phyloP scores from a whole-genome alignment of 2,888 invertebrate genomes.

The Argyresthia goedartella region DNA sequence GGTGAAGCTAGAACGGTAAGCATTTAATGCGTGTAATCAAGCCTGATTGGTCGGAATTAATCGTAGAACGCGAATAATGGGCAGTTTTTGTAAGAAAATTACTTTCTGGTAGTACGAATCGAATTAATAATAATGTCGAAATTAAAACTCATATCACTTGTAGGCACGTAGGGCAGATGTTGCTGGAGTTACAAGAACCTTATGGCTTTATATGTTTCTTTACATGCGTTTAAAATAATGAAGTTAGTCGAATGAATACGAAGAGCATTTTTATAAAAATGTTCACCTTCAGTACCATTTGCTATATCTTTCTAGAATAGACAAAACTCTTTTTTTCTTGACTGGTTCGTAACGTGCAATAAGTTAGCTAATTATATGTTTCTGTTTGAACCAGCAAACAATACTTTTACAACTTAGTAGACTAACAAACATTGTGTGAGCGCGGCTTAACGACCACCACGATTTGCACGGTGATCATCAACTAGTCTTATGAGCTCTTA shows the following conservation, averaged over 20 bases:
- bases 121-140: slow-evolving; percentile 63
- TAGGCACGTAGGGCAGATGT: not conserved
- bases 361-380: too few species aligned
- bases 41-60: slow-evolving; percentile 69
- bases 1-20: slow-evolving; percentile 35
- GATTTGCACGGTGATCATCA: not conserved
- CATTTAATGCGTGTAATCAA: slow-evolving; percentile 64
- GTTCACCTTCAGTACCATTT: too few species aligned
- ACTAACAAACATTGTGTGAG: too few species aligned
- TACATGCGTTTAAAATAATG: too few species aligned
- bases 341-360: too few species aligned
- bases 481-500: not conserved
- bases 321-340: too few species aligned
- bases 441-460: not conserved
- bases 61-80: slow-evolving; percentile 53
- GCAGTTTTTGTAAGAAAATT: slow-evolving; percentile 50
- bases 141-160: slow-evolving; percentile 52
- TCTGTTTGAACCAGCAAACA: too few species aligned
- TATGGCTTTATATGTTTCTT: not conserved
- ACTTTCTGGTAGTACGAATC: slow-evolving; percentile 32
- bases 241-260: too few species aligned
- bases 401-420: too few species aligned
- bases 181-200: not conserved
- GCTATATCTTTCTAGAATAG: too few species aligned
- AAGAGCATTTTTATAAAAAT: too few species aligned